Conservation (phyloP, 2,888 invertebrate genomes). For the Crossocerus cetratus region DNA sequence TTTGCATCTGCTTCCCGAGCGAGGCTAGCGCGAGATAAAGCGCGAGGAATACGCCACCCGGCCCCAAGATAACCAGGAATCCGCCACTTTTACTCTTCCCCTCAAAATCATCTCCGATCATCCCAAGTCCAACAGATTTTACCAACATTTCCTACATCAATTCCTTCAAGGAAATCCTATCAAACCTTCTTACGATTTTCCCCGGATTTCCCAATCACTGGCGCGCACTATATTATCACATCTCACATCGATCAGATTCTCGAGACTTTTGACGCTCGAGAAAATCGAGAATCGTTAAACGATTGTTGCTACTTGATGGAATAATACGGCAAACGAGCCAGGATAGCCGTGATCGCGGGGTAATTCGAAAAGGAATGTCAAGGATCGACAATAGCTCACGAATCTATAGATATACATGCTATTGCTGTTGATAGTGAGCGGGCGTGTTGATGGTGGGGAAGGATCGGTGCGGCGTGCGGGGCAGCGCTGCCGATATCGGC, state of each 20-base stretch:
- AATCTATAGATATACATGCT: constrained; percentile 45
- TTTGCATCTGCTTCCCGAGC: constrained; percentile 50
- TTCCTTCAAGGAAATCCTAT: too few relatives aligned
- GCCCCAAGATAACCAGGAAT: constrained; percentile 52
- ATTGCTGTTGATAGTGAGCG: constrained; percentile 62
- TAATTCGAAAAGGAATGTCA: constrained; percentile 46
- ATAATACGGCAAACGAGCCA: neutral
- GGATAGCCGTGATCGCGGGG: neutral
- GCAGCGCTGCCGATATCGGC: constrained; percentile 34
- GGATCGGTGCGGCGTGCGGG: constrained; percentile 43
- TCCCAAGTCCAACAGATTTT: too few relatives aligned
- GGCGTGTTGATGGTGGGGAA: constrained; percentile 55
- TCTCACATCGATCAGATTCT: too few relatives aligned
- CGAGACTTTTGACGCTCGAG: too few relatives aligned
- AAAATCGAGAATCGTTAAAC: too few relatives aligned
- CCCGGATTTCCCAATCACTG: too few relatives aligned
- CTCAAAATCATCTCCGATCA: too few relatives aligned
- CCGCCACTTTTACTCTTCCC: constrained; percentile 34
- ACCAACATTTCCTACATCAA: too few relatives aligned
- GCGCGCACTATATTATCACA: too few relatives aligned
- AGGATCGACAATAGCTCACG: constrained; percentile 42
- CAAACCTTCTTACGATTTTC: too few relatives aligned
- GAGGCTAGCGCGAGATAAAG: constrained; percentile 46
- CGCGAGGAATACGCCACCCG: constrained; percentile 50
- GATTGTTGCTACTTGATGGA: neutral